Conservation (phyloP, 2,113 vertebrate genomes). For the Abramis brama region DNA sequence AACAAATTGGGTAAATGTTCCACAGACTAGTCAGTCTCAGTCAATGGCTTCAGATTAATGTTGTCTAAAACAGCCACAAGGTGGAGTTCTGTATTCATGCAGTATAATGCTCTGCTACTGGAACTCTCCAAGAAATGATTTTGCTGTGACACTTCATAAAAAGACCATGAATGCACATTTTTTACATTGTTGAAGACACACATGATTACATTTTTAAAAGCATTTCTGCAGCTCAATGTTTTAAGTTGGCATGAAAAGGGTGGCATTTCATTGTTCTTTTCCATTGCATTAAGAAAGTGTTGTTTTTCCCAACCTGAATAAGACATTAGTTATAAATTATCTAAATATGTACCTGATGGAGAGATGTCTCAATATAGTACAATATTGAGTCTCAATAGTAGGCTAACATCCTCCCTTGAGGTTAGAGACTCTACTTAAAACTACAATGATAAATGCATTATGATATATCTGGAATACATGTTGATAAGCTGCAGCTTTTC, state of each 20-base stretch:
- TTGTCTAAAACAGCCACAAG: constrained; percentile 49
- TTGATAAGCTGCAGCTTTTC: neutral
- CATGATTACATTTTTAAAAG: neutral
- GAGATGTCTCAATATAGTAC: too few species aligned
- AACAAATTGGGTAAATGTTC: neutral
- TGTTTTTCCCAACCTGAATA: neutral
- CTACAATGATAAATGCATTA: neutral
- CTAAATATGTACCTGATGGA: neutral
- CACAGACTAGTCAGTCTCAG: neutral
- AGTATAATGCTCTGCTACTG: neutral
- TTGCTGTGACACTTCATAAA: neutral
- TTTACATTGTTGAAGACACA: neutral
- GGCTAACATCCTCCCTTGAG: neutral
- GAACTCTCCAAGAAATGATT: neutral
- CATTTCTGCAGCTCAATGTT: neutral
- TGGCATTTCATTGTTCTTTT: neutral
- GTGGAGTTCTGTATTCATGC: constrained; percentile 52
- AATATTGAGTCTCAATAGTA: too few species aligned
- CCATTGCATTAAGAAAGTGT: neutral
- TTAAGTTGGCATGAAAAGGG: neutral
- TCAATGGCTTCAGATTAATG: neutral
- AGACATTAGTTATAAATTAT: neutral
- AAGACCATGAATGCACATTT: neutral
- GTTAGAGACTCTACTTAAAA: neutral
- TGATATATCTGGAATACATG: neutral